Conservation (phyloP, 2,888 invertebrate species). For the Tetrapedia diversipes region DNA sequence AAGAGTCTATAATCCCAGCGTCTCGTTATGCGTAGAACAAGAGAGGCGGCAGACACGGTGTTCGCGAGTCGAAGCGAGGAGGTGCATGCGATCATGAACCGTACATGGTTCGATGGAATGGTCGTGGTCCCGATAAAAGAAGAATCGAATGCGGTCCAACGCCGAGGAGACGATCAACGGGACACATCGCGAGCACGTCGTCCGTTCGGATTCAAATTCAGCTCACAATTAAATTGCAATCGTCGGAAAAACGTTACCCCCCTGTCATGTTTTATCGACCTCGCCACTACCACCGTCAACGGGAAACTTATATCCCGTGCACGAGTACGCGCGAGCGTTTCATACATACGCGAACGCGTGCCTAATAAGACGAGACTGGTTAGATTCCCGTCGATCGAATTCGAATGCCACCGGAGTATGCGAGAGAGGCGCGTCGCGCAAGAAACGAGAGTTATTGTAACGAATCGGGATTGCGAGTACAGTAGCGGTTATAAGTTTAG, state of each 20-base stretch:
- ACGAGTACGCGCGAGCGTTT: not conserved
- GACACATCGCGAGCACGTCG: conserved; percentile 40
- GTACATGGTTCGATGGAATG: conserved; percentile 32
- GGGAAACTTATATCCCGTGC: not conserved
- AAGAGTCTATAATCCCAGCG: conserved; percentile 7
- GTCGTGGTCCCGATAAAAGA: conserved; percentile 37
- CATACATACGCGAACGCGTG: conserved; percentile 28
- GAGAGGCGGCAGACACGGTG: not conserved
- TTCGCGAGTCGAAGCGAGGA: conserved; percentile 10
- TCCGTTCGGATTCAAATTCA: conserved; percentile 58
- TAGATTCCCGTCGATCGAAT: conserved; percentile 62
- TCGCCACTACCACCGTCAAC: not conserved
- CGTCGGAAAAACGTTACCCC: conserved; percentile 53
- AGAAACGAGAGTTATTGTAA: conserved; percentile 66
- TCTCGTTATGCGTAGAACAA: conserved; percentile 31
- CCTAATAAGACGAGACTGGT: conserved; percentile 63
- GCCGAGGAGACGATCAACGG: conserved; percentile 27
- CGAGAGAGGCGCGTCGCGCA: conserved; percentile 40
- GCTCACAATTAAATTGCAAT: conserved; percentile 52
- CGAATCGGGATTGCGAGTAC: conserved; percentile 62
- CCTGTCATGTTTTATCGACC: conserved; percentile 50
- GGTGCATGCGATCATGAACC: conserved; percentile 22
- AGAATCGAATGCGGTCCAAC: conserved; percentile 15
- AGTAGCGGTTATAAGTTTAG: no score
- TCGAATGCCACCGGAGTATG: conserved; percentile 49